phyloP scores from a whole-genome alignment of 2,797 vertebrate genomes.

The Taeniopygia guttata region DNA sequence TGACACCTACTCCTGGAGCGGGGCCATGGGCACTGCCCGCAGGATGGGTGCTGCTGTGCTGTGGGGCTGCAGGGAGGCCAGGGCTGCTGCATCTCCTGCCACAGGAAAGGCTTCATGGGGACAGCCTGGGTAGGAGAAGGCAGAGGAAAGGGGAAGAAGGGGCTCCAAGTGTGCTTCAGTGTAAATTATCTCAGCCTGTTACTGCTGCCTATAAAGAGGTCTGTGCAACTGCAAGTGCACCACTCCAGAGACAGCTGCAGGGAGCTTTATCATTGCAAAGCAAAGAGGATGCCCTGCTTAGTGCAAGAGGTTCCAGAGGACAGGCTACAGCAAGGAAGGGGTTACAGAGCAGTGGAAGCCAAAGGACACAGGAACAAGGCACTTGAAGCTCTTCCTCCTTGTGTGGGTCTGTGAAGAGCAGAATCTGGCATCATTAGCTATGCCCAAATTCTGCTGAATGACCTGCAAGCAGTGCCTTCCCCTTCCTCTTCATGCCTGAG shows the following conservation, averaged over 20 bases:
- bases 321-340: background rate
- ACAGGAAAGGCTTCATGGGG: accelerated
- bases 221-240: constrained; percentile 1
- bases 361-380: background rate
- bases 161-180: background rate
- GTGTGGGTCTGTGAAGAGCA: accelerated
- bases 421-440: background rate
- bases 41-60: background rate
- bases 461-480: background rate
- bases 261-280: background rate
- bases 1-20: accelerated
- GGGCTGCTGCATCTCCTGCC: background rate
- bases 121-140: background rate
- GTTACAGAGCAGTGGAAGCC: background rate
- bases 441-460: background rate
- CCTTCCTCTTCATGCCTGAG: background rate
- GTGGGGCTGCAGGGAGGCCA: background rate
- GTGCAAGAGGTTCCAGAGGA: background rate
- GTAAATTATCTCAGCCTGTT: constrained; percentile 16
- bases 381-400: background rate
- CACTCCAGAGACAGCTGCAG: constrained; percentile 7
- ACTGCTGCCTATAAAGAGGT: constrained; percentile 24
- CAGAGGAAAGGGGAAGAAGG: accelerated
- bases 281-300: background rate
- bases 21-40: accelerated